phyloP scores from a whole-genome alignment of 1,140 invertebrate species.

The Rhynchophorus ferrugineus region DNA sequence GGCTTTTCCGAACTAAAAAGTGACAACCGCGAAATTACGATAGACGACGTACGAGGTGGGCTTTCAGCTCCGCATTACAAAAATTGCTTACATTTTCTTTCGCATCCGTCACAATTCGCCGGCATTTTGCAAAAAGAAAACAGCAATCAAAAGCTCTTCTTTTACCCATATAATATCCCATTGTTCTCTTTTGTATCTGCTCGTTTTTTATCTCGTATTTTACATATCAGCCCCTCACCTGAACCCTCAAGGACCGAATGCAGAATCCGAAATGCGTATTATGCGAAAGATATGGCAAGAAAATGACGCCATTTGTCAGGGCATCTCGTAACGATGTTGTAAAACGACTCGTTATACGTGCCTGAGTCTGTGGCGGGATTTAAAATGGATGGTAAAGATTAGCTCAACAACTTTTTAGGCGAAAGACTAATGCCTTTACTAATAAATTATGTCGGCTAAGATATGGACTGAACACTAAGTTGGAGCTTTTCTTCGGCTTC shows the following conservation, averaged over 20 bases:
- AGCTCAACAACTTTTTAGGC: not conserved
- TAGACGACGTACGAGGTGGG: not conserved
- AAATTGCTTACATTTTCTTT: conserved; percentile 5
- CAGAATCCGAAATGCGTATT: conserved; percentile 4
- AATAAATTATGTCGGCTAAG: not conserved
- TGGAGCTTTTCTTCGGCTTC: no score
- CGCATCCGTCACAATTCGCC: conserved; percentile 14
- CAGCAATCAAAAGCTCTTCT: conserved; percentile 11
- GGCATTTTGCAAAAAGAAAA: conserved; percentile 13
- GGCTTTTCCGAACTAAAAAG: no score
- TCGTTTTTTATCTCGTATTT: conserved; percentile 1
- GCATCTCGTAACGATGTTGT: not conserved
- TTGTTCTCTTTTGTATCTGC: conserved; percentile 13
- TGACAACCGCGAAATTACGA: not conserved
- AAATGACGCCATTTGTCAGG: conserved; percentile 5
- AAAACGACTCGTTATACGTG: not conserved
- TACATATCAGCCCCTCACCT: conserved; percentile 3
- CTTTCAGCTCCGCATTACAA: not conserved
- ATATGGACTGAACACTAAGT: no score
- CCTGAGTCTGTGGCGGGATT: not conserved
- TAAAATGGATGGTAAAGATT: conserved; percentile 1
- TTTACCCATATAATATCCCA: conserved; percentile 6
- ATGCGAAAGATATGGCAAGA: conserved; percentile 3
- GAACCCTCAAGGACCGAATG: not conserved
- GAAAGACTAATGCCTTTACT: not conserved